Evolutionary conservation across 2,888 invertebrate species (phyloP).

Genomic region (Mamestra brassicae): DNA sequence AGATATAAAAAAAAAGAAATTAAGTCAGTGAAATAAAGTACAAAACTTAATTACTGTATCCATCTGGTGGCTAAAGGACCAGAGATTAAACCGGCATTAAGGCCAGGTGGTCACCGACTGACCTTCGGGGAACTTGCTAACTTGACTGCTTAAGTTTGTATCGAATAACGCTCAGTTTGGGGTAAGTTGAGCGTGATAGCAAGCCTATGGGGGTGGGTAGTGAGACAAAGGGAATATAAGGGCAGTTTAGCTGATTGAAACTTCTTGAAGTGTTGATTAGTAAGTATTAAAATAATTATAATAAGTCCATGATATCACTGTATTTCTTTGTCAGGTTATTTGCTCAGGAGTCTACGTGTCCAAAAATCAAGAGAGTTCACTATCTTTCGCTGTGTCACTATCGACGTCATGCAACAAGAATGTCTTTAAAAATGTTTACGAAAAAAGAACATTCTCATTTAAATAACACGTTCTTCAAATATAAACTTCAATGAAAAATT

Average conservation of each 20-base stretch:
- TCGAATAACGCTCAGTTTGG: slow-evolving; percentile 53
- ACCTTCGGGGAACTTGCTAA: slow-evolving; percentile 51
- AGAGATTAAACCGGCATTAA: slow-evolving; percentile 44
- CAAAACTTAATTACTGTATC: slow-evolving; percentile 62
- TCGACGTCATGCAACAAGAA: neutral
- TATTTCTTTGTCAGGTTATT: neutral
- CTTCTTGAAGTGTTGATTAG: neutral
- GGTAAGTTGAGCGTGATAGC: slow-evolving; percentile 26
- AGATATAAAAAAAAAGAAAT: slow-evolving; percentile 50
- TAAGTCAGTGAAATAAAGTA: slow-evolving; percentile 45
- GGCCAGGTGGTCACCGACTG: slow-evolving; percentile 52
- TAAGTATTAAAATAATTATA: neutral
- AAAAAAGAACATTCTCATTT: neutral
- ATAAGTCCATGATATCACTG: neutral
- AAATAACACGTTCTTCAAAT: neutral
- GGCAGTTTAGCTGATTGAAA: neutral
- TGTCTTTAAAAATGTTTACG: neutral
- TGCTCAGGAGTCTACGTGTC: neutral
- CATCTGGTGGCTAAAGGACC: slow-evolving; percentile 54
- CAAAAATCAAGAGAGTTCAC: neutral
- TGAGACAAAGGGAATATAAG: neutral
- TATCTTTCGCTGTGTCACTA: neutral
- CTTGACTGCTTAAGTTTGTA: slow-evolving; percentile 52
- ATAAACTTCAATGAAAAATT: neutral
- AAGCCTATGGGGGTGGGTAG: slow-evolving; percentile 8